These are phyloP conservation scores for Scaptomyza parva DNA, from an alignment of 2,888 invertebrate genomes.

Conservation along the genomic window DNA sequence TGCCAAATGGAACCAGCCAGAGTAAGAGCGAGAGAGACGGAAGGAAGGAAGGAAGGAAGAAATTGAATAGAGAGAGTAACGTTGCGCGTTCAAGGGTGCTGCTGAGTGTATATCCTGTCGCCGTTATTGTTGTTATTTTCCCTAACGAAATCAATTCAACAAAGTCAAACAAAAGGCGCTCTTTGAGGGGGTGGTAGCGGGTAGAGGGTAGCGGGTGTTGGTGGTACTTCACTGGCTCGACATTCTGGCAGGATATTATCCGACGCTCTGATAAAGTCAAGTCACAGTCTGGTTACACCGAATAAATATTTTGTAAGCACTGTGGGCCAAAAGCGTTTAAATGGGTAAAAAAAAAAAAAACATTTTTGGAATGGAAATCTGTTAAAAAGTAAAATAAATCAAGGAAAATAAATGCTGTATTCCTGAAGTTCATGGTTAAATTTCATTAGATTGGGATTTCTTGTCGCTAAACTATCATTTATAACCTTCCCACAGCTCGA, in stretches of 20 bases:
- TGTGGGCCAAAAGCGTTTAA: constrained; percentile 23
- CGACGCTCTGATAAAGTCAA: constrained; percentile 54
- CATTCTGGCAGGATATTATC: constrained; percentile 31
- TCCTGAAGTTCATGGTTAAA: too few relatives aligned
- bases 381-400: too few relatives aligned
- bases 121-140: constrained; percentile 58
- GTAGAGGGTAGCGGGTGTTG: background rate
- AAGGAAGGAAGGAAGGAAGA: constrained; percentile 9
- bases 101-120: constrained; percentile 41
- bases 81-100: constrained; percentile 63
- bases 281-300: constrained; percentile 23
- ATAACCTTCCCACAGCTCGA: background rate
- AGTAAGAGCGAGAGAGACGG: background rate
- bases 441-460: too few relatives aligned
- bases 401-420: too few relatives aligned
- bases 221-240: background rate
- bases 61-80: constrained; percentile 25
- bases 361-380: background rate
- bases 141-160: constrained; percentile 79
- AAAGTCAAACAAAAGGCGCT: constrained; percentile 77
- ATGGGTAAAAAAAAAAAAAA: too few relatives aligned
- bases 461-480: too few relatives aligned
- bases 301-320: constrained; percentile 19
- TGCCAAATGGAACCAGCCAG: constrained; percentile 14
- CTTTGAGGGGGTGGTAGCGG: background rate